Percentiles rank a stretch among this genome's conserved stretches.
These are phyloP conservation scores for Xiphorhynchus elegans DNA, from an alignment of 2,113 vertebrate genomes.

Conservation along the genomic window DNA sequence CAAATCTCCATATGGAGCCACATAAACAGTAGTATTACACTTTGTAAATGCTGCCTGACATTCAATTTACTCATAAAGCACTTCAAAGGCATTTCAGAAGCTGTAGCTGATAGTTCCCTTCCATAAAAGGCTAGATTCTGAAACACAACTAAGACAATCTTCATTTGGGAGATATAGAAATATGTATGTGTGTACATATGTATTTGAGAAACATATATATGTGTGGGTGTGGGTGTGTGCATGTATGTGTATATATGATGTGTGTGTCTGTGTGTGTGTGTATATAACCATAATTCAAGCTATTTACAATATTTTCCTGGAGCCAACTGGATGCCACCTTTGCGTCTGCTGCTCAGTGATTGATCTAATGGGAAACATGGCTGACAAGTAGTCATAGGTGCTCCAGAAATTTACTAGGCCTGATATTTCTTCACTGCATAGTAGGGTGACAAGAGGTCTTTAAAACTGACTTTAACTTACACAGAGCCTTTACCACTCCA, in stretches of 20 bases:
- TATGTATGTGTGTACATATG: background rate
- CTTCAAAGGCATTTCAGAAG: background rate
- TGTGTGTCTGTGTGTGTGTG: background rate
- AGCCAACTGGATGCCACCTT: background rate
- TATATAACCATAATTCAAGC: background rate
- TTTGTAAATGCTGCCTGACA: background rate
- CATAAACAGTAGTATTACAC: background rate
- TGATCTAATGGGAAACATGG: background rate
- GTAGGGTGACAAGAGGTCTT: background rate
- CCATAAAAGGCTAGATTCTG: background rate
- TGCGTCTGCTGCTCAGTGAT: background rate
- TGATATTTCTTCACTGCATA: background rate
- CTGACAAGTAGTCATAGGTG: background rate
- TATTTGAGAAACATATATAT: background rate
- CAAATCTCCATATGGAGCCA: background rate
- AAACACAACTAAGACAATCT: background rate
- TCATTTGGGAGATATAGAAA: background rate
- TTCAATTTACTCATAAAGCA: background rate
- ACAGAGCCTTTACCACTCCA: accelerated
- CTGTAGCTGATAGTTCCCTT: background rate
- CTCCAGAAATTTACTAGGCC: background rate
- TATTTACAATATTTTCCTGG: background rate
- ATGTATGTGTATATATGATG: too few species aligned
- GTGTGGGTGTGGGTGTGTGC: too few species aligned
- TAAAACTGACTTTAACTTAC: background rate